Evolutionary conservation across 2,888 invertebrate genomes (phyloP).

Genomic region (Limenitis camilla): DNA sequence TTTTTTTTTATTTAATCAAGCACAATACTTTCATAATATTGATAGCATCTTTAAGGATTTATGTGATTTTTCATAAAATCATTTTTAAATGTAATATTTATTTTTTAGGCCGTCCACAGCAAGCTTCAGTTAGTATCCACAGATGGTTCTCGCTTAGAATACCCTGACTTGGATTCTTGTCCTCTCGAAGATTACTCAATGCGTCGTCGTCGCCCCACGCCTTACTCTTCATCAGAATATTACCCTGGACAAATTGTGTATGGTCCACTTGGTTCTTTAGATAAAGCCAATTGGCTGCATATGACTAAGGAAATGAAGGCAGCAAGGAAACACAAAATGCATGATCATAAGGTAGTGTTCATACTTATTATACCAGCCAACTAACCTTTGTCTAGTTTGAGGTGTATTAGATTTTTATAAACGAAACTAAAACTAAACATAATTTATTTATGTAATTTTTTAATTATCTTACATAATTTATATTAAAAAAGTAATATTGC

Average conservation of each 20-base stretch:
- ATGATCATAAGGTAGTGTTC: slow-evolving; percentile 65
- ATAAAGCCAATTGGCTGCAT: slow-evolving; percentile 87
- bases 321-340: slow-evolving; percentile 74
- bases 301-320: slow-evolving; percentile 83
- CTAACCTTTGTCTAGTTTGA: not conserved
- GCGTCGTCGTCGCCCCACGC: slow-evolving; percentile 73
- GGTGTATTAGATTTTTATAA: not conserved
- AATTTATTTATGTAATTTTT: no score
- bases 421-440: no score
- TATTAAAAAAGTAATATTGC: no score
- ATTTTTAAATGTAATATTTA: not conserved
- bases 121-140: slow-evolving; percentile 79
- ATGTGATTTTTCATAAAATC: not conserved
- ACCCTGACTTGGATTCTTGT: slow-evolving; percentile 80
- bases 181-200: slow-evolving; percentile 82
- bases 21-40: no score
- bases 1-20: slow-evolving; percentile 13
- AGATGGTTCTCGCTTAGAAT: slow-evolving; percentile 78
- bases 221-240: slow-evolving; percentile 65
- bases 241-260: slow-evolving; percentile 76
- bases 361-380: not conserved
- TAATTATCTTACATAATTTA: no score
- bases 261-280: slow-evolving; percentile 82
- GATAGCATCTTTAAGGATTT: no score
- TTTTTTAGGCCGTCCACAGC: slow-evolving; percentile 74